Base-by-base conservation (phyloP, 2,888 invertebrate genomes). In the Oithona nana region DNA sequence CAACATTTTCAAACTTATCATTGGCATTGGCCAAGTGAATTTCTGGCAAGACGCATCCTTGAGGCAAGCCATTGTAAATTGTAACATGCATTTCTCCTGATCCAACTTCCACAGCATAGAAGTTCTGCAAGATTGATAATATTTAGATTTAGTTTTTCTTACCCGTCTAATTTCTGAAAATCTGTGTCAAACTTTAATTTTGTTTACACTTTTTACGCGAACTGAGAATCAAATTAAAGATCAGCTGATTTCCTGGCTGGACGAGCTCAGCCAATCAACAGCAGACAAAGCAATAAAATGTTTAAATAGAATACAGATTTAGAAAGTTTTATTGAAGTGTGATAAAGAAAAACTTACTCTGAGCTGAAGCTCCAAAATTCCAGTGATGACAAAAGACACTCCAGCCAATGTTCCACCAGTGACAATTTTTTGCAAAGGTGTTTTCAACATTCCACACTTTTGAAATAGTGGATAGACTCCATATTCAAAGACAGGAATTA, bases 361-460 rank as follows among this genome's bases (percentile, higher is more conserved):
- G 16, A 72, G 64, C n/a, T 64, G 57, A 3, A 74, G 63, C 67
- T 77, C 75, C 1, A 79, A 69, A 63, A 77, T 68, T 22, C 74
- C 77, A 29, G 78, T 75, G 58, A 76, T 67, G 50, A 77, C 68
- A 69, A 78, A 79, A 0, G 79, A 71, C 1, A 71, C 50, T 1
- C 74, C 72, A 48, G 76, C 75, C 6, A 79, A 67, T 51, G 75
- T 65, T 67, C 78, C 76, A 20, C 79, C 79, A 16, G 71, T 70
- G 1, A 73, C 72, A 72, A 79, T 76, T 59, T 75, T 72, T 66
- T 78, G 75, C 24, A 75, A 68, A 1, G 77, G 76, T 52, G 76
- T 77, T 39, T 57, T 68, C 11, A 68, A 57, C 20, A 68, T 3
- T 13, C 62, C 57, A 24, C 63, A 61, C 64, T 66, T 66, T 26